Conservation (phyloP, 1,140 invertebrate genomes). For the Drosophila fuyamai region DNA sequence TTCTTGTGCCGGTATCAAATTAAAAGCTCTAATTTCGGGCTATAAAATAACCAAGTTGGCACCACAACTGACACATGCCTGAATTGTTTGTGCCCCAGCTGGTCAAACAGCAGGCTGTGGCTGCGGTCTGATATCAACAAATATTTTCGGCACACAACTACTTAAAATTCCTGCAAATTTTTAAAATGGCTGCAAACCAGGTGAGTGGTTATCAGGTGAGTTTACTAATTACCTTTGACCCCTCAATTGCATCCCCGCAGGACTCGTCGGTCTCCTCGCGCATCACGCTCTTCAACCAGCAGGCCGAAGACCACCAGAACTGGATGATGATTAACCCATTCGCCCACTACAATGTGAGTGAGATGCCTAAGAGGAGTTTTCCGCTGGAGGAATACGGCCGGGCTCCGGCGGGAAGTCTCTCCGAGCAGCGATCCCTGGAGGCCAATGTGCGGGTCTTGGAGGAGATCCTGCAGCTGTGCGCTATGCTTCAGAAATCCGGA, state of each 20-base stretch:
- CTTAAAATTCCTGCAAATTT: slow-evolving; percentile 5
- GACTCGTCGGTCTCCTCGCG: slow-evolving; percentile 57
- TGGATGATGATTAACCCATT: slow-evolving; percentile 70
- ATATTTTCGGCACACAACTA: slow-evolving; percentile 2
- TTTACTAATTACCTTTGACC: not conserved
- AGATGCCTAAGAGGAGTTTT: slow-evolving; percentile 52
- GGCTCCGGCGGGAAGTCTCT: slow-evolving; percentile 51
- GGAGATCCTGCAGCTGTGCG: slow-evolving; percentile 64
- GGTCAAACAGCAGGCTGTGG: not conserved
- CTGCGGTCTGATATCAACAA: not conserved
- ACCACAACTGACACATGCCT: not conserved
- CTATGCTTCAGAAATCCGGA: slow-evolving; percentile 28
- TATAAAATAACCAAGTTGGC: not conserved
- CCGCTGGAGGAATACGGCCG: slow-evolving; percentile 46
- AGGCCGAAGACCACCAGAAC: slow-evolving; percentile 52
- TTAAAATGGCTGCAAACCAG: slow-evolving; percentile 21
- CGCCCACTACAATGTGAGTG: slow-evolving; percentile 52
- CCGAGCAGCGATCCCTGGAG: slow-evolving; percentile 46
- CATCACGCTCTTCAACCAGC: slow-evolving; percentile 56
- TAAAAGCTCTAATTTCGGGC: too few species aligned
- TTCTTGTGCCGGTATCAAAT: too few species aligned
- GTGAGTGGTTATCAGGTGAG: not conserved
- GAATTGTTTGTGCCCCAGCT: not conserved
- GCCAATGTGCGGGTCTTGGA: slow-evolving; percentile 50
- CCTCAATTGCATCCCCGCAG: slow-evolving; percentile 1